Base-by-base conservation (phyloP, 2,888 invertebrate species). In the Corythucha ciliata region DNA sequence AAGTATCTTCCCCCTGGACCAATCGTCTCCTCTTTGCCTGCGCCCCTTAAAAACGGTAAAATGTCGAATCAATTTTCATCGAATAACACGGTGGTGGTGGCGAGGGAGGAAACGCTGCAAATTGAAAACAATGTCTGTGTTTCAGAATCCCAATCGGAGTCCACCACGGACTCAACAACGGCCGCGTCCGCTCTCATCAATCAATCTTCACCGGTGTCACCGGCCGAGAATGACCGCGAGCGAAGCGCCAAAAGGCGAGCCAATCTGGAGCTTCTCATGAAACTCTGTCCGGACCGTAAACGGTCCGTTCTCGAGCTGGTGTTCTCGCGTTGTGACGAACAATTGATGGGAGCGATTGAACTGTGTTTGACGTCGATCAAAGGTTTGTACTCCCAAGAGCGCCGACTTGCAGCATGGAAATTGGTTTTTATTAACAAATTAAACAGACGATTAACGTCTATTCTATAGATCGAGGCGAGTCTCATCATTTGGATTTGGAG, bases 241-340 rank as follows among this genome's bases (percentile, higher is more conserved):
- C 44, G 36, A 27, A 33, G 44, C n/a, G 45, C 45, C 10, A 51
- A 51, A 27, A 32, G 51, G n/a, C 21, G 51, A 36, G 41, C 55
- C 7, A 53, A 54, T 8, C 57, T 74, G 39, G 91, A 93, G 61
- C 88, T 94, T 73, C 72, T 96, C 34, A 77, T 83, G 10, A 81
- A 88, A 59, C 72, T 96, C 27, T 96, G 94, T 66, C 93, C 93
- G 0, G 87, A 86, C 62, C 84, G 90, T 63, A 89, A 90, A 66
- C 74, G 84, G 1, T 80, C 88, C 0, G 90, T 93, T 1, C 70
- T 96, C 45, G 91, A 94, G 66, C 71, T 93, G 59, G 89, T 93
- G n/a, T 72, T 94, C 37, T 84, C 90, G 59, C 79, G 60, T 18
- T 93, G 93, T 67, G 90, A 89, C 65, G 87, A 92, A 59, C 93